Percentiles rank a stretch among this genome's conserved stretches.
These are phyloP conservation scores for Scaptomyza cyrtandrae DNA, from an alignment of 2,888 invertebrate species.

Conservation along the genomic window DNA sequence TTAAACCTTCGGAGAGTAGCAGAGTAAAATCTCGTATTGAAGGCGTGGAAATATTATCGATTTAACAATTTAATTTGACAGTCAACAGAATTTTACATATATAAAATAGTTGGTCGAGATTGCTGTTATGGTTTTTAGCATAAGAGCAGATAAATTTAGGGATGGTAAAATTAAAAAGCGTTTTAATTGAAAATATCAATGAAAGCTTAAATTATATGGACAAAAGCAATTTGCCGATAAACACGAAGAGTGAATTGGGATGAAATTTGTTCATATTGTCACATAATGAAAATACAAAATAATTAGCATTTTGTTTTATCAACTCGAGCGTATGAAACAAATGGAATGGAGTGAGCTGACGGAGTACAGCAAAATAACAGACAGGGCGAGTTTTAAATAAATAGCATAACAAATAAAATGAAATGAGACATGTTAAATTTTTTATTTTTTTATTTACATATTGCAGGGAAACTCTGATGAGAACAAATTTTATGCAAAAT, in stretches of 20 bases:
- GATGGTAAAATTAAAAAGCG: not conserved
- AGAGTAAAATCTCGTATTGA: too few relatives aligned
- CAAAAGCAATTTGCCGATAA: not conserved
- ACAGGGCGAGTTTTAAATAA: conserved; percentile 52
- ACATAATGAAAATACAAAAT: conserved; percentile 73
- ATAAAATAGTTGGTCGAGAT: too few relatives aligned
- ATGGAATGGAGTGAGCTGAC: conserved; percentile 8
- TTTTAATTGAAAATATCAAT: conserved; percentile 47
- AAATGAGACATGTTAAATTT: conserved; percentile 60
- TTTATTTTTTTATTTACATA: conserved; percentile 52
- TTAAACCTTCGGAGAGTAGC: too few relatives aligned
- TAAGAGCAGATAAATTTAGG: too few relatives aligned
- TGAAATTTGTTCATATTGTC: conserved; percentile 64
- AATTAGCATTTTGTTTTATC: conserved; percentile 82
- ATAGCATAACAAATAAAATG: conserved; percentile 53
- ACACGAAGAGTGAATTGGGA: not conserved
- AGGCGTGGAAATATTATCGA: too few relatives aligned
- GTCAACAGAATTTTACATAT: too few relatives aligned
- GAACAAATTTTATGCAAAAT: conserved; percentile 23
- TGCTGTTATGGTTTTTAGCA: too few relatives aligned
- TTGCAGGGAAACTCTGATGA: conserved; percentile 50
- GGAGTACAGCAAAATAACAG: conserved; percentile 26
- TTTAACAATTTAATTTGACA: too few relatives aligned
- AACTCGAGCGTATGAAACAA: conserved; percentile 53
- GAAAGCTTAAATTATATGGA: conserved; percentile 44